Evolutionary conservation across 2,797 vertebrate genomes (phyloP).

Genomic region (Pelochelys cantorii): DNA sequence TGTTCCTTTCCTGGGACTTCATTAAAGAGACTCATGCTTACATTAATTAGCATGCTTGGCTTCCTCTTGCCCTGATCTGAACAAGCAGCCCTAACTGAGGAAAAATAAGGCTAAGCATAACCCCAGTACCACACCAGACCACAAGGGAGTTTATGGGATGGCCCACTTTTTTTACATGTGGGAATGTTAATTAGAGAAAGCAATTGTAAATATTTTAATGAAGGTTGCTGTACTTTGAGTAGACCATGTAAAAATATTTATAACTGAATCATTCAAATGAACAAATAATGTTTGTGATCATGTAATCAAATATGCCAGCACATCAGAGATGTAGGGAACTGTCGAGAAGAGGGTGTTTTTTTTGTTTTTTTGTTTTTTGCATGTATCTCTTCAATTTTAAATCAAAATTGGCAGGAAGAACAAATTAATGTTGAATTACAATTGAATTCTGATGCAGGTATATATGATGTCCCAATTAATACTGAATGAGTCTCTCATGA

Average conservation of each 20-base stretch:
- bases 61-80: not conserved
- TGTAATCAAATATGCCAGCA: not conserved
- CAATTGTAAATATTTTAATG: not conserved
- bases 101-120: not conserved
- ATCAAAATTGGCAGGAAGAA: slow-evolving; percentile 36
- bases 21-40: not conserved
- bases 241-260: not conserved
- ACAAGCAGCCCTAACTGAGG: not conserved
- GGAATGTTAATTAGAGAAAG: not conserved
- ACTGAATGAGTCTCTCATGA: slow-evolving; percentile 31
- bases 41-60: not conserved
- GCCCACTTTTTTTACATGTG: not conserved
- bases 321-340: slow-evolving; percentile 24
- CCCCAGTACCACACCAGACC: not conserved
- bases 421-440: slow-evolving; percentile 40
- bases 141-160: not conserved
- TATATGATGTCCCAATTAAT: slow-evolving; percentile 47
- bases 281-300: not conserved
- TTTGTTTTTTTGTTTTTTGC: too few species aligned
- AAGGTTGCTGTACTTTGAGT: slow-evolving; percentile 6
- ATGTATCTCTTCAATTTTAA: slow-evolving; percentile 38
- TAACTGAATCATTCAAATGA: slow-evolving; percentile 5
- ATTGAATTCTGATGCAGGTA: slow-evolving; percentile 18
- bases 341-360: slow-evolving; percentile 1
- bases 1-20: not conserved